Conservation (phyloP, 2,888 invertebrate genomes). For the Crioceris asparagi region DNA sequence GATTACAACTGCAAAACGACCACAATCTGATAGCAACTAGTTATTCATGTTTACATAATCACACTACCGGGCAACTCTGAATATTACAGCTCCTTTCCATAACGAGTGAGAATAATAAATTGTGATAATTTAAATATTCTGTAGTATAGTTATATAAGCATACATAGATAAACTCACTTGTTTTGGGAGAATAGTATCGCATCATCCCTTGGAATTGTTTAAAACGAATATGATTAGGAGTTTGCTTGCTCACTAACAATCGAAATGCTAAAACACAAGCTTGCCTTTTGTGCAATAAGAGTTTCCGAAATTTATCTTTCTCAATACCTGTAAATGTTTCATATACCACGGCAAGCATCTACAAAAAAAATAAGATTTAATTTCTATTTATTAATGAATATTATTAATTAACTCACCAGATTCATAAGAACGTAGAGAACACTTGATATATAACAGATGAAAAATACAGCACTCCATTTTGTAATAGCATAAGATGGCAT, state of each 20-base stretch:
- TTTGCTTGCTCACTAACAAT: constrained; percentile 65
- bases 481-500: constrained; percentile 78
- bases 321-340: constrained; percentile 81
- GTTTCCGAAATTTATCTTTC: constrained; percentile 72
- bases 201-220: constrained; percentile 73
- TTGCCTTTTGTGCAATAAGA: constrained; percentile 68
- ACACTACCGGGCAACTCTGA: no score
- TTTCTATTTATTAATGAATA: no score
- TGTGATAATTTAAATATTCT: no score
- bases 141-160: no score
- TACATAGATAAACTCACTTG: constrained; percentile 52
- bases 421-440: constrained; percentile 84
- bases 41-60: no score
- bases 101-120: no score
- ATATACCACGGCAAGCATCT: constrained; percentile 85
- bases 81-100: no score
- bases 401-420: constrained; percentile 48
- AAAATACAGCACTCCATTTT: constrained; percentile 76
- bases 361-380: constrained; percentile 19
- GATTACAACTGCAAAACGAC: no score
- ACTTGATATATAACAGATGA: constrained; percentile 74
- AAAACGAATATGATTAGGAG: constrained; percentile 55
- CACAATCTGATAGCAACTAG: no score
- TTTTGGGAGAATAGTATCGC: constrained; percentile 65
- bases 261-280: constrained; percentile 75